Evolutionary conservation across 2,113 vertebrate species (phyloP), one percentile per base, ranked within the genome.

Genomic region (Erinaceus europaeus): DNA sequence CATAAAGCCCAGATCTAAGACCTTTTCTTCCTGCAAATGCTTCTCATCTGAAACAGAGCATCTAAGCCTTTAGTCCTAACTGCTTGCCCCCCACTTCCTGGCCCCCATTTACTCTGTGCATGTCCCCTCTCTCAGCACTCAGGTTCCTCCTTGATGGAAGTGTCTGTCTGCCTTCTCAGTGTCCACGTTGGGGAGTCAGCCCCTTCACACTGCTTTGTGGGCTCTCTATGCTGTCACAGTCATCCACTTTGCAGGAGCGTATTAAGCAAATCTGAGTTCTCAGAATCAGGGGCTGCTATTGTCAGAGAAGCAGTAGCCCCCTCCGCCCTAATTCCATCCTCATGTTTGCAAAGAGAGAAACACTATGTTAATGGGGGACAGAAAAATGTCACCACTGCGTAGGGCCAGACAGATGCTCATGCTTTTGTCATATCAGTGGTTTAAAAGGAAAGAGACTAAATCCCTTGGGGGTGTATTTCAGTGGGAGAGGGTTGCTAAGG

Each of bases 231-330:
- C 89, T 97, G 94, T 95, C 96, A 95, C 91, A 95, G 94, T 59
- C 87, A 61, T 59, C 94, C 84, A 34, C 95, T 96, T 96, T 94
- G 86, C 91, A 92, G 94, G 96, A 93, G 93, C 92, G 91, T 88
- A 95, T 96, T 96, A 97, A 96, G 93, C 96, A 96, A 97, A 97
- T 90, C 50, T 94, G 92, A 92, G 2, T 94, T 94, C 94, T 96
- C 89, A 44, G 94, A 91, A 95, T 92, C 92, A 93, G 86, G 94
- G 91, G 94, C 92, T 71, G 91, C 96, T 95, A 93, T 97, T 96
- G 96, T 97, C 96, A 96, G 95, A 94, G 89, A 97, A 97, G 96
- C 97, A 96, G 96, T 96, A 89, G 89, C n/a, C n/a, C n/a, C n/a
- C n/a, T 72, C 40, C 4, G 67, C 94, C 87, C 93, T 95, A 73